A percentile compares a stretch with the other conserved stretches of the same genome.
These are phyloP conservation scores for Odontophorus gujanensis DNA, from an alignment of 2,113 vertebrate species.

Conservation along the genomic window DNA sequence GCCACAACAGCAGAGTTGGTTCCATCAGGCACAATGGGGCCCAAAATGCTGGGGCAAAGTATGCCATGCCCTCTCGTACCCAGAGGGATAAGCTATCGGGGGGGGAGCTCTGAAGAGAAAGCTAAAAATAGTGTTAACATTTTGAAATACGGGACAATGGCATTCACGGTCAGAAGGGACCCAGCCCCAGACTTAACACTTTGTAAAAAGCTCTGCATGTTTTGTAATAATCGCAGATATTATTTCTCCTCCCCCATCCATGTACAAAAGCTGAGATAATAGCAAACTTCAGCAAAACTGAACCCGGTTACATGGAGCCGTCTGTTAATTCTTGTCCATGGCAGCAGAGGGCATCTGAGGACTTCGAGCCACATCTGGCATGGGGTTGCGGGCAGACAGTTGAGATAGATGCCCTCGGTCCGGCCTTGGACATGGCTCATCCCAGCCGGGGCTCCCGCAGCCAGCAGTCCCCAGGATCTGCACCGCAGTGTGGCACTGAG, in stretches of 20 bases:
- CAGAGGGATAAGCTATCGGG: slow-evolving; percentile 10
- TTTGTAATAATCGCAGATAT: slow-evolving; percentile 12
- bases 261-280: neutral
- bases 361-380: slow-evolving; percentile 53
- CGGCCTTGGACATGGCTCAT: neutral
- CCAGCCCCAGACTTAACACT: slow-evolving; percentile 20
- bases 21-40: neutral
- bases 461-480: too few species aligned
- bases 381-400: slow-evolving; percentile 53
- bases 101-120: slow-evolving; percentile 18
- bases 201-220: neutral
- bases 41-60: slow-evolving; percentile 11
- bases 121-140: slow-evolving; percentile 34
- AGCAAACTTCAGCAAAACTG: slow-evolving; percentile 14
- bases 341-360: slow-evolving; percentile 70
- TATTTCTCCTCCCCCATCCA: neutral
- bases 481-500: neutral
- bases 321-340: slow-evolving; percentile 54
- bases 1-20: neutral
- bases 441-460: neutral
- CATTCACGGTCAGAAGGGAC: slow-evolving; percentile 20
- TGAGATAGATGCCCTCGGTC: neutral
- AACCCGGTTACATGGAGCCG: slow-evolving; percentile 24
- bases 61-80: slow-evolving; percentile 21
- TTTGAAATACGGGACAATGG: neutral